Evolutionary conservation across 1,140 invertebrate genomes (phyloP).

Genomic region (Zaprionus taronus): DNA sequence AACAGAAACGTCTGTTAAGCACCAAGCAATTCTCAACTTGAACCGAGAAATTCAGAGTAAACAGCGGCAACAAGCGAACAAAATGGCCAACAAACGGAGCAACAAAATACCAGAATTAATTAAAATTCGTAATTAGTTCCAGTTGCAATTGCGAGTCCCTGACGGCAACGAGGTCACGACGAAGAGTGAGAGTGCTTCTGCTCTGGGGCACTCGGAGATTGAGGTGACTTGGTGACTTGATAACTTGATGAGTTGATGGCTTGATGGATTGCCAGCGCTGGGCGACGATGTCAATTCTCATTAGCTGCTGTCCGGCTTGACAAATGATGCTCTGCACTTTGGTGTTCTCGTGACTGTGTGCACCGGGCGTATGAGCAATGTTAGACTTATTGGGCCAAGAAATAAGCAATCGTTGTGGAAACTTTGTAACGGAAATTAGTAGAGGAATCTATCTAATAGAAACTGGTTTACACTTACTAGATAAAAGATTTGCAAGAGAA

Average conservation of each 20-base stretch:
- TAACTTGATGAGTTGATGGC: not conserved
- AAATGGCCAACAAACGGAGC: slow-evolving; percentile 32
- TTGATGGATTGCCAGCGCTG: slow-evolving; percentile 16
- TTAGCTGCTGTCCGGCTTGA: slow-evolving; percentile 31
- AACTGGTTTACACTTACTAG: too few relatives aligned
- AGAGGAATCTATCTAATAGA: not conserved
- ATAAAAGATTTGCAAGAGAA: too few relatives aligned
- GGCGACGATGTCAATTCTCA: slow-evolving; percentile 37
- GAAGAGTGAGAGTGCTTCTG: slow-evolving; percentile 6
- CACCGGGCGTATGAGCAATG: slow-evolving; percentile 21
- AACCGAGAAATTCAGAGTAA: slow-evolving; percentile 35
- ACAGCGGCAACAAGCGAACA: slow-evolving; percentile 11
- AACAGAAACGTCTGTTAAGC: slow-evolving; percentile 18
- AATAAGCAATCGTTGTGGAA: not conserved
- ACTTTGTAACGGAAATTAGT: not conserved
- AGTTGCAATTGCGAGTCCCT: slow-evolving; percentile 13
- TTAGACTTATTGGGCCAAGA: not conserved
- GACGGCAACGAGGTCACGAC: slow-evolving; percentile 54
- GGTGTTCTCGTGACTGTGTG: not conserved
- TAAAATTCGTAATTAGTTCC: slow-evolving; percentile 75
- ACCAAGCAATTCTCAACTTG: slow-evolving; percentile 12
- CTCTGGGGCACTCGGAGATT: not conserved
- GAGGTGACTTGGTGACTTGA: slow-evolving; percentile 6
- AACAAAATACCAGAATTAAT: slow-evolving; percentile 67
- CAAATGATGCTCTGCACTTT: slow-evolving; percentile 5